Percentiles rank a stretch among this genome's conserved stretches.
These are phyloP conservation scores for Leptopilina clavipes DNA, from an alignment of 1,140 invertebrate species.

Conservation along the genomic window DNA sequence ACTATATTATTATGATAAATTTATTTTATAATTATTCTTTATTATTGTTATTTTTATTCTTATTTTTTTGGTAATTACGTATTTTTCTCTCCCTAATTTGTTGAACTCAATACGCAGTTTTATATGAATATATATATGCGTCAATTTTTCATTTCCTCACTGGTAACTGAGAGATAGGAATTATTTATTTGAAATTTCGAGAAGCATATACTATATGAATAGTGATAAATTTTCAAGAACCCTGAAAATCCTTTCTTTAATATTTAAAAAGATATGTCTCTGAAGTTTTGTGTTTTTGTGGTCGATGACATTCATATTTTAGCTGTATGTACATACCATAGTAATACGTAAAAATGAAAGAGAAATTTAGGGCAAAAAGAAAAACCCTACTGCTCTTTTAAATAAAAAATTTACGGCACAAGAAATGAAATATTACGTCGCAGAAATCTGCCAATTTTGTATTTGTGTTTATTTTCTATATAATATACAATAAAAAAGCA, in stretches of 20 bases:
- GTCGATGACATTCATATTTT: slow-evolving; percentile 13
- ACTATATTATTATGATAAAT: too few relatives aligned
- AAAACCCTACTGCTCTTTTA: background rate
- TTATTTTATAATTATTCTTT: too few relatives aligned
- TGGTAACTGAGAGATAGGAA: too few relatives aligned
- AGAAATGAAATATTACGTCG: too few relatives aligned
- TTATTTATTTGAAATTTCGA: background rate
- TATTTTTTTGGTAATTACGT: too few relatives aligned
- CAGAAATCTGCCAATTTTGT: too few relatives aligned
- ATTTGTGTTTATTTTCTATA: too few relatives aligned
- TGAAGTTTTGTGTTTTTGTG: slow-evolving; percentile 7
- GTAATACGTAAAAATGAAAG: too few relatives aligned
- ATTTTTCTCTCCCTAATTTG: background rate
- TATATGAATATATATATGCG: too few relatives aligned
- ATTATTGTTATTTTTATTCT: too few relatives aligned
- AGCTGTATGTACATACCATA: background rate
- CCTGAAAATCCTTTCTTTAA: background rate
- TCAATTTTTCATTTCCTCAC: too few relatives aligned
- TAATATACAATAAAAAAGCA: too few relatives aligned
- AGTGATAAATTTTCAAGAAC: slow-evolving; percentile 1
- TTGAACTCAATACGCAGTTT: background rate
- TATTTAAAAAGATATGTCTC: slow-evolving; percentile 3
- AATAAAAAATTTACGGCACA: background rate
- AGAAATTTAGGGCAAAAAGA: background rate
- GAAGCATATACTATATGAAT: background rate